phyloP scores from a whole-genome alignment of 2,888 invertebrate genomes.

The Platynereis dumerilii region DNA sequence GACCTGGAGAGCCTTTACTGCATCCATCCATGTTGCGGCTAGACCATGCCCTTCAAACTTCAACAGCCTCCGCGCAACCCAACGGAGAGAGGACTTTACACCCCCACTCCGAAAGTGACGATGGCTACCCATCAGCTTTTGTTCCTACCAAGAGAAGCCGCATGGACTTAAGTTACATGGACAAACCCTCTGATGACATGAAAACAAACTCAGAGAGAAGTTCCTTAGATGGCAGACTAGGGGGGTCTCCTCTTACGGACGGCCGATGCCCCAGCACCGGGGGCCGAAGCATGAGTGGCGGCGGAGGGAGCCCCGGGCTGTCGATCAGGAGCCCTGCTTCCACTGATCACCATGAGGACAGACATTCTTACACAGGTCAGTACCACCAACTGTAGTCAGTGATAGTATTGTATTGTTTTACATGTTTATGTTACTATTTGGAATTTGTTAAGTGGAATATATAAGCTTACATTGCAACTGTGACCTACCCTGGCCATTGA shows the following conservation, averaged over 20 bases:
- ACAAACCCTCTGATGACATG: slow-evolving; percentile 4
- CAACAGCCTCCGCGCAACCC: not conserved
- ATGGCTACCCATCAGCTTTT: slow-evolving; percentile 21
- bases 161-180: slow-evolving; percentile 1
- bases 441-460: too few relatives aligned
- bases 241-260: slow-evolving; percentile 1
- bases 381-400: too few relatives aligned
- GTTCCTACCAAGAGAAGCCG: slow-evolving; percentile 18
- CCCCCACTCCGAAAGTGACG: slow-evolving; percentile 11
- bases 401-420: too few relatives aligned
- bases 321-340: slow-evolving; percentile 20
- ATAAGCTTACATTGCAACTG: too few relatives aligned
- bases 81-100: slow-evolving; percentile 8
- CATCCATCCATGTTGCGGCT: slow-evolving; percentile 20
- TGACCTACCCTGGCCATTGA: too few relatives aligned
- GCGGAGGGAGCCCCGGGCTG: slow-evolving; percentile 15
- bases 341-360: slow-evolving; percentile 1
- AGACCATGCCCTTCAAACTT: slow-evolving; percentile 9
- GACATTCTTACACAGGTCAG: slow-evolving; percentile 14
- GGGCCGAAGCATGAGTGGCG: slow-evolving; percentile 1
- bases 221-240: not conserved
- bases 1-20: slow-evolving; percentile 15
- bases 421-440: too few relatives aligned
- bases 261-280: slow-evolving; percentile 2
- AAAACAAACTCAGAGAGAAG: not conserved